phyloP scores from a whole-genome alignment of 2,113 vertebrate genomes.

The Ammodytes marinus region DNA sequence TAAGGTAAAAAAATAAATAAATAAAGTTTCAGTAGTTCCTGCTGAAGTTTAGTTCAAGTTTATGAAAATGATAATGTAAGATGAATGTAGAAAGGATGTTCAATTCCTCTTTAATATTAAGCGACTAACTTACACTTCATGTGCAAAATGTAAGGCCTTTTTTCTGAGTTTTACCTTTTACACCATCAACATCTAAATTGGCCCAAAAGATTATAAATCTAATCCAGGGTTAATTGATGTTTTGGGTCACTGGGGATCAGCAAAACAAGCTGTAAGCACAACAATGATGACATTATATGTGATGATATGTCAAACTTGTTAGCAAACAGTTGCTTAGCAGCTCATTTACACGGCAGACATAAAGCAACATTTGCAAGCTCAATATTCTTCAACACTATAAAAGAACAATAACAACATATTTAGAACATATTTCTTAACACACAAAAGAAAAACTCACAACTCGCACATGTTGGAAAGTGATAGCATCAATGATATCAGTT shows the following conservation, averaged over 20 bases:
- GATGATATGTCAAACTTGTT: neutral
- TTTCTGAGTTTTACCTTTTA: neutral
- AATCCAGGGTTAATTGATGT: neutral
- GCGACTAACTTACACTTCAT: neutral
- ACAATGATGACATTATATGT: neutral
- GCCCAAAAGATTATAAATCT: neutral
- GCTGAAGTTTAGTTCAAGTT: neutral
- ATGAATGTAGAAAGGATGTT: neutral
- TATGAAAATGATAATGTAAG: neutral
- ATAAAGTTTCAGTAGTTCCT: neutral
- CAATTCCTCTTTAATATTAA: neutral
- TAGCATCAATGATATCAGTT: too few relatives aligned
- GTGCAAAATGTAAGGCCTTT: neutral
- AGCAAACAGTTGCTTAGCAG: neutral
- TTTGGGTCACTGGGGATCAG: neutral
- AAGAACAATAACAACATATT: too few relatives aligned
- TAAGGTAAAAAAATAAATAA: conserved; percentile 12
- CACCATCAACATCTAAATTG: neutral
- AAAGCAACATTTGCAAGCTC: neutral
- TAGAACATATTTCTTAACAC: too few relatives aligned
- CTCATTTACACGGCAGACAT: neutral
- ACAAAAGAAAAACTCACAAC: too few relatives aligned
- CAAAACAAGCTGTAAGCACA: neutral
- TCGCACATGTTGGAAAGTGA: too few relatives aligned
- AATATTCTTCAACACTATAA: too few relatives aligned